Evolutionary conservation across 2,113 vertebrate species (phyloP), one percentile per base, ranked within the genome.

Genomic region (Etia nguti): DNA sequence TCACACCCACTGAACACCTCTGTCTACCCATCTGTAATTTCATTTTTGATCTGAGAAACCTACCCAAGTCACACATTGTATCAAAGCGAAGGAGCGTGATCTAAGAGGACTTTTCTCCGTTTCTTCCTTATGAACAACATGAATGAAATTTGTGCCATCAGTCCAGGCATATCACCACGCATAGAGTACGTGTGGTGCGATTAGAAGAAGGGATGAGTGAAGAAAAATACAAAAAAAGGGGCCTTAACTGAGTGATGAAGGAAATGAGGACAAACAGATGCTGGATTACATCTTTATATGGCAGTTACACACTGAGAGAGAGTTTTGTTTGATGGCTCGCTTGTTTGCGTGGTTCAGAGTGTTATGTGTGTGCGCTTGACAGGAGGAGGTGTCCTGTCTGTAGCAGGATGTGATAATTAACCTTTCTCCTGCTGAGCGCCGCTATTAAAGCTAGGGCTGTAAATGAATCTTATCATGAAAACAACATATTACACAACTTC

Each of bases 321-420:
- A 52, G 24, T 80, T 82, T 55, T 84, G 77, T 88, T 92, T 92
- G 92, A 92, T 87, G 81, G 92, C 55, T 70, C 22, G 29, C 10
- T 5, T 88, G 90, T 88, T 86, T 90, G 92, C 81, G 86, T 83
- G 91, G 24, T 85, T 92, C 84, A 84, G 54, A 50, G 46, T 81
- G 75, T 56, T 80, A 56, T 81, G 38, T 80, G 86, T 89, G 84
- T 75, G 90, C 48, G 84, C 73, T 18, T 88, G 90, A 92, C 81
- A 88, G 89, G 73, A 86, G 94, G 89, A 88, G 92, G 93, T 91
- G 93, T 93, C 92, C 90, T 92, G 82, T 85, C 86, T 89, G 75
- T 83, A 92, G 90, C 94, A 94, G 94, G 90, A 94, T 94, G 94
- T 91, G 94, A 90, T 95, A 95, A 95, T 95, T 95, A 95, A 95